Evolutionary conservation across 2,113 vertebrate species (phyloP).

Genomic region (Oreotrochilus melanogaster): DNA sequence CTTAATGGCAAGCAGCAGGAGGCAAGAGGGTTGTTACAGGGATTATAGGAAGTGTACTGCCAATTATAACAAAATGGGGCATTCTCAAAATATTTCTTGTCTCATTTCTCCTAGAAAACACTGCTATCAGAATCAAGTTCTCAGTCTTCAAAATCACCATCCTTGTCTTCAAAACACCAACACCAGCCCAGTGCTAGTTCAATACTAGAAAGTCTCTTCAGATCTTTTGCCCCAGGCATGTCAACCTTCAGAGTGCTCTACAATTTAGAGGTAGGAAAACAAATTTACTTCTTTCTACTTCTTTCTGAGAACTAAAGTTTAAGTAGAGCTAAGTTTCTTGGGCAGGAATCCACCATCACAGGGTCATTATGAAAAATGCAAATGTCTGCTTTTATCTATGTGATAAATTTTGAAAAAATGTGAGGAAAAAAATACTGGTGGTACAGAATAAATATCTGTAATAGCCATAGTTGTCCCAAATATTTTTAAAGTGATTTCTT

Average conservation of each 20-base stretch:
- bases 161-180: conserved; percentile 94
- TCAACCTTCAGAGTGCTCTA: conserved; percentile 98
- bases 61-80: not conserved
- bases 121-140: conserved; percentile 88
- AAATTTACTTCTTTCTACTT: not conserved
- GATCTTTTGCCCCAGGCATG: conserved; percentile 97
- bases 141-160: conserved; percentile 94
- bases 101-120: conserved; percentile 85
- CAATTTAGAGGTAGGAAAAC: conserved; percentile 91
- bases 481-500: not conserved
- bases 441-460: not conserved
- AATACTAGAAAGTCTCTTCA: conserved; percentile 94
- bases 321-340: not conserved
- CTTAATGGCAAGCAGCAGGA: not conserved
- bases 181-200: conserved; percentile 96
- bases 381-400: not conserved
- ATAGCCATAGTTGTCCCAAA: not conserved
- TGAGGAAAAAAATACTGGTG: not conserved
- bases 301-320: not conserved
- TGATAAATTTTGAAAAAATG: not conserved
- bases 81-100: not conserved
- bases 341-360: not conserved
- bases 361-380: not conserved
- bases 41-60: not conserved
- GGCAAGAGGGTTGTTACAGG: not conserved